Conservation (phyloP, 2,113 vertebrate genomes). For the Trichechus manatus region DNA sequence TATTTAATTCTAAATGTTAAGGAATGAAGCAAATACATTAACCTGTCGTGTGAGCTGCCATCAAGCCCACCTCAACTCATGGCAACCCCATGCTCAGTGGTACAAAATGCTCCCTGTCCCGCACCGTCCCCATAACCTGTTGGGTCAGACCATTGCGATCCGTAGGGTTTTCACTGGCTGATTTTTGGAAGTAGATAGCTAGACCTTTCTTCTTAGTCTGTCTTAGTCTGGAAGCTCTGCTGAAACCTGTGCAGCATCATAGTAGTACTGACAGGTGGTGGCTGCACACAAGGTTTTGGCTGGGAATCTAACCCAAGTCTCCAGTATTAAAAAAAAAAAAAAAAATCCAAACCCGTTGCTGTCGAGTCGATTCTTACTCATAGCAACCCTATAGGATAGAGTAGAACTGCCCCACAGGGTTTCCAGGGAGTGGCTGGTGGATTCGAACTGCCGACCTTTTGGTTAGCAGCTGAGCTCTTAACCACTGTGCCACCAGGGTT, state of each 20-base stretch:
- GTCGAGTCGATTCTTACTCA: no score
- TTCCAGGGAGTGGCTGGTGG: no score
- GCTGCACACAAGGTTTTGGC: neutral
- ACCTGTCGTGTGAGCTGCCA: neutral
- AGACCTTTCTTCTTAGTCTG: neutral
- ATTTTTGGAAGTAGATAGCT: neutral
- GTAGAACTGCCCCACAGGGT: no score
- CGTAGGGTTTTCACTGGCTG: neutral
- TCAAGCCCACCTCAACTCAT: neutral
- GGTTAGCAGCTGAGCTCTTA: no score
- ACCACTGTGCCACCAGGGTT: no score
- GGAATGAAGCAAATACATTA: fast-evolving
- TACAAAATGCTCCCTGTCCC: neutral
- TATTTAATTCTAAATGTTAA: no score
- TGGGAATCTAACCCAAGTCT: neutral
- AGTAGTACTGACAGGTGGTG: neutral
- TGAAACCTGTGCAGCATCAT: neutral
- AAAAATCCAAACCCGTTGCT: no score
- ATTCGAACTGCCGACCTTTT: no score
- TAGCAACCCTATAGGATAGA: no score
- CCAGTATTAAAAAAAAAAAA: neutral
- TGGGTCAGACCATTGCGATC: neutral
- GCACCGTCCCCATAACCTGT: neutral
- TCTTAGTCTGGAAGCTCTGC: neutral
- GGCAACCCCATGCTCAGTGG: neutral